Evolutionary conservation across 92 coral and sea anemone species (phyloP).

Genomic region (Siderastrea siderea): DNA sequence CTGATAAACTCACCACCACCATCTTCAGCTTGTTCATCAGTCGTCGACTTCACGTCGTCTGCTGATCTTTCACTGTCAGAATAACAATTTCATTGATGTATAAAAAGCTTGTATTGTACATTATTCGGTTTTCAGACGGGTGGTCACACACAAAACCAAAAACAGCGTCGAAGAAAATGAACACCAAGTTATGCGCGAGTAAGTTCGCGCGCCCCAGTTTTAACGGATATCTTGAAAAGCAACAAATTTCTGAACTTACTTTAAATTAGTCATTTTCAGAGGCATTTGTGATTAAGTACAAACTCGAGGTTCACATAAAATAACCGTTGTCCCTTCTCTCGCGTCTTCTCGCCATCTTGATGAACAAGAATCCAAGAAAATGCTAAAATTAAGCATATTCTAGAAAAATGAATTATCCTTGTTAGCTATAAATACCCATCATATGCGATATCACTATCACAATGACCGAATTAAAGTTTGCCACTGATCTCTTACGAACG

Average conservation of each 20-base stretch:
- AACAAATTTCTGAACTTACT: background rate
- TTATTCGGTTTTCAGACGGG: too few relatives aligned
- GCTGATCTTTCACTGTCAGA: background rate
- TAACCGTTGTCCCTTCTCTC: background rate
- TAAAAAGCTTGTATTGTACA: too few relatives aligned
- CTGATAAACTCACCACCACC: constrained; percentile 53
- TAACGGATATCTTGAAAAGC: background rate
- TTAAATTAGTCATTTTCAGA: background rate
- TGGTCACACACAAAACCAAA: too few relatives aligned
- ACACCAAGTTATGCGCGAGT: too few relatives aligned
- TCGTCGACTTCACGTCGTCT: constrained; percentile 31
- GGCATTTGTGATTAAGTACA: background rate
- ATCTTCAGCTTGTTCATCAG: constrained; percentile 31
- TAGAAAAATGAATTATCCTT: background rate
- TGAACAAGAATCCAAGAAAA: background rate
- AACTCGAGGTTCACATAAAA: background rate
- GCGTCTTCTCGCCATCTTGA: background rate
- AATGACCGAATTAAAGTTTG: background rate
- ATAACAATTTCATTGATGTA: too few relatives aligned
- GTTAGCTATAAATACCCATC: background rate
- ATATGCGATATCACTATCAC: background rate
- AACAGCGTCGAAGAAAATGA: too few relatives aligned
- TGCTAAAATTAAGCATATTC: background rate
- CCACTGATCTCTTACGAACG: background rate
- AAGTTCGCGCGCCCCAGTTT: background rate